Evolutionary conservation across 2,113 vertebrate species (phyloP).

Genomic region (Thomomys bottae): DNA sequence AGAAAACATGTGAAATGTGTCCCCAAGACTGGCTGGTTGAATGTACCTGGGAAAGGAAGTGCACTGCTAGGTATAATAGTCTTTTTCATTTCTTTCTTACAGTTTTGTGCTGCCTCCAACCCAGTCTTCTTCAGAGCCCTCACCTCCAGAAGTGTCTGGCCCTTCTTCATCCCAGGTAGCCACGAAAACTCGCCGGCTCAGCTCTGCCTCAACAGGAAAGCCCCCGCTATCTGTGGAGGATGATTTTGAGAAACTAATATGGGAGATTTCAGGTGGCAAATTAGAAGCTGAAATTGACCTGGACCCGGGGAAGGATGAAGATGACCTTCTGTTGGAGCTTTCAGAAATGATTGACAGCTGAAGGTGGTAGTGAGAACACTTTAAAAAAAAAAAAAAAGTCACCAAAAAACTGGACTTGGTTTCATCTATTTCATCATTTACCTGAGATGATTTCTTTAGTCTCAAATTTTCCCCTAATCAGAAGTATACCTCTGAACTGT

Average conservation of each 20-base stretch:
- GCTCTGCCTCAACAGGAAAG: slow-evolving; percentile 80
- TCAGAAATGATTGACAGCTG: slow-evolving; percentile 97
- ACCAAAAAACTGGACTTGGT: slow-evolving; percentile 72
- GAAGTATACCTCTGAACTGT: slow-evolving; percentile 80
- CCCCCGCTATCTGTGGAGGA: slow-evolving; percentile 87
- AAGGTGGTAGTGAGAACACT: slow-evolving; percentile 64
- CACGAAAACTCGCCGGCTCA: slow-evolving; percentile 85
- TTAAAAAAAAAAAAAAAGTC: slow-evolving; percentile 6
- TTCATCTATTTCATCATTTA: slow-evolving; percentile 75
- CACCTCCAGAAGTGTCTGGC: slow-evolving; percentile 42
- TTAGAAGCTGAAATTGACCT: slow-evolving; percentile 92
- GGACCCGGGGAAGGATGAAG: slow-evolving; percentile 93
- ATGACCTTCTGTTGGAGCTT: slow-evolving; percentile 95
- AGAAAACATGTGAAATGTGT: neutral
- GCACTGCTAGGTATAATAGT: neutral
- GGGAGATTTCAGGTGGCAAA: slow-evolving; percentile 94
- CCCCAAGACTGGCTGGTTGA: neutral
- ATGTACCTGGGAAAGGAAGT: neutral
- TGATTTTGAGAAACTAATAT: slow-evolving; percentile 95
- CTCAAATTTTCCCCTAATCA: slow-evolving; percentile 75
- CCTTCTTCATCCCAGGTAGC: slow-evolving; percentile 70
- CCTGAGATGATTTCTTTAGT: slow-evolving; percentile 69
- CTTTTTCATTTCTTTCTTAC: slow-evolving; percentile 22
- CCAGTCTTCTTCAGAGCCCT: slow-evolving; percentile 42
- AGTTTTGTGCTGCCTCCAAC: slow-evolving; percentile 70